A percentile compares a stretch with the other conserved stretches of the same genome.
These are phyloP conservation scores for Chrysodeixis includens DNA, from an alignment of 2,888 invertebrate species.

Conservation along the genomic window DNA sequence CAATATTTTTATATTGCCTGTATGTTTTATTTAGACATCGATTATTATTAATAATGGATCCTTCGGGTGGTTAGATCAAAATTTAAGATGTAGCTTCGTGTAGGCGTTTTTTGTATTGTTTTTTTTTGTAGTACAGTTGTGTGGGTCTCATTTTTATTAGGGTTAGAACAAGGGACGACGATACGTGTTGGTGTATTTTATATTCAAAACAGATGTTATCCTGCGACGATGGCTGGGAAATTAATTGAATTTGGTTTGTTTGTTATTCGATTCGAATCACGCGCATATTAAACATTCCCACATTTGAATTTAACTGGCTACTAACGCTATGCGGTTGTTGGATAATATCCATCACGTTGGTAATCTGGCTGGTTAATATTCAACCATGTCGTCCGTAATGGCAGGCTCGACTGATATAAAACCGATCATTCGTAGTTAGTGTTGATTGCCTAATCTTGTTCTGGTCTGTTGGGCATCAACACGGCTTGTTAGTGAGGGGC, in stretches of 20 bases:
- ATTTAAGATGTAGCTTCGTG: slow-evolving; percentile 84
- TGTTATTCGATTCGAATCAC: slow-evolving; percentile 82
- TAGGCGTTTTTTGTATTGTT: slow-evolving; percentile 78
- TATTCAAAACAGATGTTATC: slow-evolving; percentile 88
- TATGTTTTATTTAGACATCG: slow-evolving; percentile 87
- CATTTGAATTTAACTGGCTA: slow-evolving; percentile 68
- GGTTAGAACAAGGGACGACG: slow-evolving; percentile 78
- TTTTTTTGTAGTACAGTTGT: slow-evolving; percentile 81
- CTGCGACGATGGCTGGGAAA: slow-evolving; percentile 79
- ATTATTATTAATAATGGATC: slow-evolving; percentile 88
- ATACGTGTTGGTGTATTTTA: slow-evolving; percentile 81
- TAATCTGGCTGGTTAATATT: slow-evolving; percentile 59
- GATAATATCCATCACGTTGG: slow-evolving; percentile 58
- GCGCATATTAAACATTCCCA: slow-evolving; percentile 80
- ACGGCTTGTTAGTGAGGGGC: slow-evolving; percentile 63
- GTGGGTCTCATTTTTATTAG: slow-evolving; percentile 83
- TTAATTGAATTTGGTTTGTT: slow-evolving; percentile 85
- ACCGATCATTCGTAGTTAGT: slow-evolving; percentile 58
- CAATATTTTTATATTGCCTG: slow-evolving; percentile 78
- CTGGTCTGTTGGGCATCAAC: slow-evolving; percentile 57
- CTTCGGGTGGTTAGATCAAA: slow-evolving; percentile 85
- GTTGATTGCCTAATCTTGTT: slow-evolving; percentile 68
- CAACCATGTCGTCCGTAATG: slow-evolving; percentile 49
- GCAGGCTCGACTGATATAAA: slow-evolving; percentile 48
- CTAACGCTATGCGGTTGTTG: slow-evolving; percentile 57